These are phyloP conservation scores for Pseudococcus viburni DNA, from an alignment of 2,888 invertebrate genomes.

Conservation along the genomic window DNA sequence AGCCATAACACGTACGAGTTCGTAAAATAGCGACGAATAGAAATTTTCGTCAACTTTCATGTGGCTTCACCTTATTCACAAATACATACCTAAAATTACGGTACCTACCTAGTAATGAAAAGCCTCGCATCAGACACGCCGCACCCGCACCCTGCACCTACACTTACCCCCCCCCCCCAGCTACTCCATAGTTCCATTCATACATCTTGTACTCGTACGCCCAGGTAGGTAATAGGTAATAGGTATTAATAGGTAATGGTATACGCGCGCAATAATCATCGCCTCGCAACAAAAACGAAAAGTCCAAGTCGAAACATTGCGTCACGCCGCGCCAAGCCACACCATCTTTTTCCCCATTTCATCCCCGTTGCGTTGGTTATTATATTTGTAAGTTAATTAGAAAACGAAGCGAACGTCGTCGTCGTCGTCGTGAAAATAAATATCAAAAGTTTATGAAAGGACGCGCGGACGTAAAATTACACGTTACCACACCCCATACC, in stretches of 20 bases:
- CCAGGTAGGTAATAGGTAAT: no score
- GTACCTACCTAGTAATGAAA: no score
- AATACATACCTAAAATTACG: background rate
- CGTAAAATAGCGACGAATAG: background rate
- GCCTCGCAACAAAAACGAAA: slow-evolving; percentile 18
- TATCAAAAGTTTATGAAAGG: slow-evolving; percentile 32
- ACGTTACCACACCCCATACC: no score
- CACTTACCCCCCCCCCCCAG: no score
- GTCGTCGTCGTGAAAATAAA: background rate
- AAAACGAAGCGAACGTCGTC: slow-evolving; percentile 31
- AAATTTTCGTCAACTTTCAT: slow-evolving; percentile 26
- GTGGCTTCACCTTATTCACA: background rate
- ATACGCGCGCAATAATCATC: slow-evolving; percentile 6
- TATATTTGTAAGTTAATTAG: slow-evolving; percentile 34
- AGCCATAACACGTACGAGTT: background rate
- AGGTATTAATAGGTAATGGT: no score
- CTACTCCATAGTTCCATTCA: no score
- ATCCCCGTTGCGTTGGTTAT: no score
- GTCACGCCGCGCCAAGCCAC: no score
- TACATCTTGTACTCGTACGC: no score
- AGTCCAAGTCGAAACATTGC: no score
- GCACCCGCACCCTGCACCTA: background rate
- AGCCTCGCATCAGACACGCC: background rate
- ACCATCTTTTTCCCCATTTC: no score
- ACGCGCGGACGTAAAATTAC: background rate